Evolutionary conservation across 2,797 vertebrate species (phyloP).

Genomic region (Paramormyrops hopkinsi): DNA sequence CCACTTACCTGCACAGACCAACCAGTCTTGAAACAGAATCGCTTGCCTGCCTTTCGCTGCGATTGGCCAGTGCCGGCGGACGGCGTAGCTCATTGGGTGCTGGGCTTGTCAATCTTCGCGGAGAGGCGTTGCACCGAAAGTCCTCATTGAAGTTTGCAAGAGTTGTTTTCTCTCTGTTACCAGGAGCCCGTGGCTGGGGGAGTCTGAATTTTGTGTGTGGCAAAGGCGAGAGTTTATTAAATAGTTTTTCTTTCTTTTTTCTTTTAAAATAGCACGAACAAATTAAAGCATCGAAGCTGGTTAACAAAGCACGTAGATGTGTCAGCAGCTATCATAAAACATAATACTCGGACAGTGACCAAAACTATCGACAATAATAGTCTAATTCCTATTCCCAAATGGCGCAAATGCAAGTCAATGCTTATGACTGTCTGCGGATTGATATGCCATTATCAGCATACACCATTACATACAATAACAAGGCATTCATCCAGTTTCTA

Average conservation of each 20-base stretch:
- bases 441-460: not conserved
- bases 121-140: constrained; percentile 46
- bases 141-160: constrained; percentile 41
- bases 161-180: constrained; percentile 24
- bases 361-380: not conserved
- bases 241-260: not conserved
- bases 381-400: not conserved
- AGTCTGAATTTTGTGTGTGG: not conserved
- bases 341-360: not conserved
- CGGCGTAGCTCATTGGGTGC: constrained; percentile 44
- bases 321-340: not conserved
- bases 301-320: not conserved
- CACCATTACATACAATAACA: not conserved
- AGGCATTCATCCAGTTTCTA: not conserved
- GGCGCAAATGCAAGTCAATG: not conserved
- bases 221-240: not conserved
- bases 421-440: not conserved
- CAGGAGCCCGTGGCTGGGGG: not conserved
- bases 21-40: constrained; percentile 68
- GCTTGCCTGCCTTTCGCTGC: constrained; percentile 49
- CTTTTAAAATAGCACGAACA: not conserved
- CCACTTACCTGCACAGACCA: constrained; percentile 74
- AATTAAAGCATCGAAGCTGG: not conserved
- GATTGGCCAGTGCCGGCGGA: constrained; percentile 51
- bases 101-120: constrained; percentile 41